Conservation (phyloP, 2,113 vertebrate genomes). For the Nothocercus nigrocapillus region DNA sequence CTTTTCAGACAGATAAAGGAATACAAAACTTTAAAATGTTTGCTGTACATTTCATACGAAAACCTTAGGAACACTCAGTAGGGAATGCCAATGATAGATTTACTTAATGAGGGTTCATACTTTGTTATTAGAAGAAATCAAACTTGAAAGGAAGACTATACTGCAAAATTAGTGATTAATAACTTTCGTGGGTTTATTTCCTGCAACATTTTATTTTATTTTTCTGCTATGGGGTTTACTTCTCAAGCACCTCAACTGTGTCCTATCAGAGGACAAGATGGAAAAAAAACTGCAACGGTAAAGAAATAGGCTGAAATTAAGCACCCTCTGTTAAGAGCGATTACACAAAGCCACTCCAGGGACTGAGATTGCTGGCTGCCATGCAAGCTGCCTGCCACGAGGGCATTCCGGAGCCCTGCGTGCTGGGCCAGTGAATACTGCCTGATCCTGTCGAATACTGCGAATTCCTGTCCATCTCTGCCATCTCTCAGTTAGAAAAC, state of each 20-base stretch:
- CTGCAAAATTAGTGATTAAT: background rate
- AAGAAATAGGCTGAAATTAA: background rate
- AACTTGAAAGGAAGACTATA: background rate
- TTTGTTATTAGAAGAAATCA: background rate
- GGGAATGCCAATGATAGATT: background rate
- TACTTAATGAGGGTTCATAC: background rate
- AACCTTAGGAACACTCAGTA: background rate
- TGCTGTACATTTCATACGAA: background rate
- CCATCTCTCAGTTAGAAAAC: background rate
- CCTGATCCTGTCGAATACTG: background rate
- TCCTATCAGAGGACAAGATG: background rate
- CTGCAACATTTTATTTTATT: background rate
- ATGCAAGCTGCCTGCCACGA: background rate
- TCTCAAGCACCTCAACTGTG: background rate
- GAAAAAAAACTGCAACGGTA: background rate
- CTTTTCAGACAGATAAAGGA: constrained; percentile 11
- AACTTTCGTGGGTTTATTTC: background rate
- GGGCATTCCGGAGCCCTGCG: background rate
- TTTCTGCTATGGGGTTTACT: background rate
- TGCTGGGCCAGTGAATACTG: background rate
- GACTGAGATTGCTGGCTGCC: background rate
- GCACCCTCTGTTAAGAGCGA: background rate
- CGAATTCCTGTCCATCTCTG: background rate
- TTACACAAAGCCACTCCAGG: background rate
- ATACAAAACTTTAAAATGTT: background rate